Conservation (phyloP, 2,113 vertebrate species). For the Rhinichthys klamathensis region DNA sequence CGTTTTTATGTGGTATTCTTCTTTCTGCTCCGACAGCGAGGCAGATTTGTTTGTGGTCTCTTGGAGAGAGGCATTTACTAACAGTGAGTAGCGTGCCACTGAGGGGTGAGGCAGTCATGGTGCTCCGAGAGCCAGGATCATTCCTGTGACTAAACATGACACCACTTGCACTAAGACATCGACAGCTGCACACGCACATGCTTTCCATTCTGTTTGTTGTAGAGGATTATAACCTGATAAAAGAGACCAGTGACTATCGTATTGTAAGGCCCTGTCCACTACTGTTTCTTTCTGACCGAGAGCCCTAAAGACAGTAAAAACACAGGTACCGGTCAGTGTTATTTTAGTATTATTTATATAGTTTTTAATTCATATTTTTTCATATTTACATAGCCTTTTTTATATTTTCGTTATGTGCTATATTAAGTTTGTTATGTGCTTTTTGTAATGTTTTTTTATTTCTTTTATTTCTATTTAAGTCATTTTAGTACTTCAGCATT, state of each 20-base stretch:
- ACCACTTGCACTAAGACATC: slow-evolving; percentile 81
- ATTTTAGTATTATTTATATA: background rate
- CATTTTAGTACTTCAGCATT: too few species aligned
- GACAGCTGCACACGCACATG: slow-evolving; percentile 80
- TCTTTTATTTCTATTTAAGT: background rate
- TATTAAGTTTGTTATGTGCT: background rate
- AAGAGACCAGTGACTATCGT: slow-evolving; percentile 74
- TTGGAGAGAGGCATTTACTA: slow-evolving; percentile 41
- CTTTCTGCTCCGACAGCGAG: background rate
- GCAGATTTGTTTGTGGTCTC: background rate
- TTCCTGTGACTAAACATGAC: slow-evolving; percentile 82
- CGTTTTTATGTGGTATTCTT: background rate
- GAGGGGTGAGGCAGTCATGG: slow-evolving; percentile 73
- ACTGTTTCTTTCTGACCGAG: slow-evolving; percentile 66
- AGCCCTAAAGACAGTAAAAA: slow-evolving; percentile 61
- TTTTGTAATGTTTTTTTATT: background rate
- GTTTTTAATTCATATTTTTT: background rate
- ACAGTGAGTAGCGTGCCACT: slow-evolving; percentile 69
- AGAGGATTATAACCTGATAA: slow-evolving; percentile 78
- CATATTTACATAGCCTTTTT: background rate
- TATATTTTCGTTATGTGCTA: background rate
- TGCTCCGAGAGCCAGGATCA: slow-evolving; percentile 68
- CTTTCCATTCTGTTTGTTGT: slow-evolving; percentile 83
- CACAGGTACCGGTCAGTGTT: background rate
- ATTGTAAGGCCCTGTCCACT: slow-evolving; percentile 66